These are phyloP conservation scores for Tigriopus californicus DNA, from an alignment of 2,888 invertebrate species.

Conservation along the genomic window DNA sequence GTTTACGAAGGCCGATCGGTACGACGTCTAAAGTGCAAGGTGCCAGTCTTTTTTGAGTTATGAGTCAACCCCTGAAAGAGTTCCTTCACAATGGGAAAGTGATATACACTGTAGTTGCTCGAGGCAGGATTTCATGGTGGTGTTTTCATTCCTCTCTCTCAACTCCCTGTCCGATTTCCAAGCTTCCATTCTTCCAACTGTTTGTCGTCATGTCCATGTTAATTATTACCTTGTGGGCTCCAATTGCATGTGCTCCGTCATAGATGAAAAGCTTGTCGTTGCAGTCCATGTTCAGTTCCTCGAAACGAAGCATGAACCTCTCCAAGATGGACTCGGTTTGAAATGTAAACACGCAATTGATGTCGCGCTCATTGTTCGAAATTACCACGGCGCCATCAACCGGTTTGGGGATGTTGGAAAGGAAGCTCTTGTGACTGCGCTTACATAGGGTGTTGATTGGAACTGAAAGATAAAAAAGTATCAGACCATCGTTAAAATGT, in stretches of 20 bases:
- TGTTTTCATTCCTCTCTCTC: no score
- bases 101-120: no score
- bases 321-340: slow-evolving; percentile 85
- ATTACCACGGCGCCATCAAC: slow-evolving; percentile 75
- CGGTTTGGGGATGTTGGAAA: slow-evolving; percentile 9
- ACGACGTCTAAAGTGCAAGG: no score
- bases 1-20: no score
- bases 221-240: slow-evolving; percentile 53
- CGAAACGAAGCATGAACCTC: slow-evolving; percentile 82
- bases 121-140: no score
- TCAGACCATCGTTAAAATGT: not conserved
- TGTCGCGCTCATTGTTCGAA: slow-evolving; percentile 72
- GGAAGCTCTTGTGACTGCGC: slow-evolving; percentile 2
- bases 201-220: not conserved
- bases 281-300: slow-evolving; percentile 74
- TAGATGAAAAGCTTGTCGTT: slow-evolving; percentile 82
- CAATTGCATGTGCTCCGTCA: slow-evolving; percentile 76
- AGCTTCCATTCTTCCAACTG: no score
- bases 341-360: slow-evolving; percentile 79
- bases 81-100: no score
- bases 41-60: no score
- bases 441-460: slow-evolving; percentile 1
- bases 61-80: no score
- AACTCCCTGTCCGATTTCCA: no score
- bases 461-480: not conserved